Percentiles rank a stretch among this genome's conserved stretches.
Evolutionary conservation across 2,888 invertebrate genomes (phyloP).

Genomic region (Acleris emargana): DNA sequence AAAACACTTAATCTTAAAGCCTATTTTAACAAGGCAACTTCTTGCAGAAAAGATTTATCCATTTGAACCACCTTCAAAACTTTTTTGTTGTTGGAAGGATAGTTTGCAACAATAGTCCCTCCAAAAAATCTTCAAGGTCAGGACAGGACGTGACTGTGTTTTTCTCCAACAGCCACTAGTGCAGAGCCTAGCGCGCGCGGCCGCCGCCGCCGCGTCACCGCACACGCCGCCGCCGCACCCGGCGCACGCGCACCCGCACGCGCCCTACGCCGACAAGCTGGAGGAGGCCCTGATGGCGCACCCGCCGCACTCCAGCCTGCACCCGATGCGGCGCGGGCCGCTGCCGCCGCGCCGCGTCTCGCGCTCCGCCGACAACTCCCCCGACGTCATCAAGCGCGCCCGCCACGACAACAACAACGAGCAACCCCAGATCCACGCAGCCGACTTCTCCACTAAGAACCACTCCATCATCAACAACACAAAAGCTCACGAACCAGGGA

Average conservation of each 20-base stretch:
- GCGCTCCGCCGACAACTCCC: constrained; percentile 86
- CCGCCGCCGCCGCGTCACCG: constrained; percentile 83
- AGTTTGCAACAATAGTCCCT: no score
- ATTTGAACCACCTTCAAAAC: no score
- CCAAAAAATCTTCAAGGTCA: neutral
- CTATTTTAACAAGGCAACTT: no score
- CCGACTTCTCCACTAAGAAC: constrained; percentile 79
- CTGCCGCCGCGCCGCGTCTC: constrained; percentile 78
- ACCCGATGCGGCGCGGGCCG: constrained; percentile 85
- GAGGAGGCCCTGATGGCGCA: constrained; percentile 59
- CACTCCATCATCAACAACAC: constrained; percentile 85
- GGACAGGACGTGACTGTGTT: neutral
- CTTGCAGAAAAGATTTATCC: no score
- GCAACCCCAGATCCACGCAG: constrained; percentile 79
- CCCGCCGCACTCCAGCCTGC: constrained; percentile 83
- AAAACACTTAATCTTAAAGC: no score
- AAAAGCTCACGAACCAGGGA: constrained; percentile 80
- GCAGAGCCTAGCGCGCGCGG: constrained; percentile 86
- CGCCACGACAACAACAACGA: constrained; percentile 87
- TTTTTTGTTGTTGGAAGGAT: no score
- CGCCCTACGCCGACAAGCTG: constrained; percentile 64
- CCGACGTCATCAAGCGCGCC: constrained; percentile 85
- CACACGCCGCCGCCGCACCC: constrained; percentile 79
- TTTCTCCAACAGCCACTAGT: constrained; percentile 78
- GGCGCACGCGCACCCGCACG: constrained; percentile 60